Conservation (phyloP, 2,113 vertebrate genomes). For the Atherinomorus stipes region DNA sequence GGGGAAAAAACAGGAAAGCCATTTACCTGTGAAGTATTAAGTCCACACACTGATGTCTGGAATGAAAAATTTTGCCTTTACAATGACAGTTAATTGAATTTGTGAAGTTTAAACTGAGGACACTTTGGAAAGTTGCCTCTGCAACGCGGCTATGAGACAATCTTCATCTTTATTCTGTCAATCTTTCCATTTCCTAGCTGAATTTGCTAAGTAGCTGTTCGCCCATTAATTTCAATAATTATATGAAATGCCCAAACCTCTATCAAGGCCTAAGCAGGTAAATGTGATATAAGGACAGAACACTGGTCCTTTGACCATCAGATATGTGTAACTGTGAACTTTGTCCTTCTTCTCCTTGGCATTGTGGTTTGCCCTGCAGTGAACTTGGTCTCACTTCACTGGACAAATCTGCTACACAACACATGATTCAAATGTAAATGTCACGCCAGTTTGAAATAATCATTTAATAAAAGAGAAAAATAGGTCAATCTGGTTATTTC, state of each 20-base stretch:
- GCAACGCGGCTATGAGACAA: background rate
- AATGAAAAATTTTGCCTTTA: constrained; percentile 9
- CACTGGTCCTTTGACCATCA: background rate
- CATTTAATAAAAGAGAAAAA: constrained; percentile 18
- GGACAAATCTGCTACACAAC: constrained; percentile 33
- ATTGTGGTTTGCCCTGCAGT: constrained; percentile 40
- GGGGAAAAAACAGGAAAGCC: background rate
- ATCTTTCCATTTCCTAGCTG: constrained; percentile 25
- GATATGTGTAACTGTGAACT: constrained; percentile 8
- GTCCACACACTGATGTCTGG: background rate
- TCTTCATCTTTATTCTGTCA: constrained; percentile 13
- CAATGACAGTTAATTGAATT: constrained; percentile 11
- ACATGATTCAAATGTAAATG: constrained; percentile 48
- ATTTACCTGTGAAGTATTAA: constrained; percentile 20
- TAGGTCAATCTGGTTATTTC: background rate
- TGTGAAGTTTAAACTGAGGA: background rate
- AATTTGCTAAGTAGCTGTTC: constrained; percentile 40
- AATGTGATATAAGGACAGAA: background rate
- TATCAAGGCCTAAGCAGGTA: background rate
- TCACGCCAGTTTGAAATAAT: constrained; percentile 23
- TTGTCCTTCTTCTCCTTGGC: constrained; percentile 30
- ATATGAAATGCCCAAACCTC: too few relatives aligned
- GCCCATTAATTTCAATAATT: background rate
- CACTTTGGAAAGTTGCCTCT: constrained; percentile 4
- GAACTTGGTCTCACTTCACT: constrained; percentile 49